A percentile compares a stretch with the other conserved stretches of the same genome.
Evolutionary conservation across 2,113 vertebrate genomes (phyloP).

Genomic region (Tinamus guttatus): DNA sequence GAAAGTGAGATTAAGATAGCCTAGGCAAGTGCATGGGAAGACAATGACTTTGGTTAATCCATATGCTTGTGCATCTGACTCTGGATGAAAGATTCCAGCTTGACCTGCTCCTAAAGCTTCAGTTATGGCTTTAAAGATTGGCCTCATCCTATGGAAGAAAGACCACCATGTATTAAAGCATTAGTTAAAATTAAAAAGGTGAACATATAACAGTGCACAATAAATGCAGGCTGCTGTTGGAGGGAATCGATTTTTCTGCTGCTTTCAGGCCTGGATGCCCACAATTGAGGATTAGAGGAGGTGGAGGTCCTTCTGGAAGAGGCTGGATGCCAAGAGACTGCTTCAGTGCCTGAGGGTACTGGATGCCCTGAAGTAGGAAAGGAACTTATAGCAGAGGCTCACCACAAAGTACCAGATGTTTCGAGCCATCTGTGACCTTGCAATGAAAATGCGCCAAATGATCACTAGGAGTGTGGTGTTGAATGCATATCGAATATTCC

Average conservation of each 20-base stretch:
- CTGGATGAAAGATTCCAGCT: background rate
- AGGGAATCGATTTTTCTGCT: constrained; percentile 45
- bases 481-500: constrained; percentile 92
- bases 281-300: constrained; percentile 36
- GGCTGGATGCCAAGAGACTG: background rate
- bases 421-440: constrained; percentile 93
- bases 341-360: constrained; percentile 89
- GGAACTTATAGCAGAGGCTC: constrained; percentile 95
- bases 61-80: background rate
- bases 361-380: constrained; percentile 94
- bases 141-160: constrained; percentile 29
- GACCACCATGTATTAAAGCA: constrained; percentile 44
- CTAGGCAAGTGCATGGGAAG: constrained; percentile 24
- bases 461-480: constrained; percentile 91
- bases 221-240: constrained; percentile 41
- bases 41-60: constrained; percentile 42
- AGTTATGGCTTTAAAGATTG: constrained; percentile 69
- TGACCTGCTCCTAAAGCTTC: constrained; percentile 54
- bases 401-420: constrained; percentile 98
- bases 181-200: constrained; percentile 39
- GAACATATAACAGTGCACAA: constrained; percentile 28
- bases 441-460: constrained; percentile 94
- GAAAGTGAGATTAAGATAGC: background rate
- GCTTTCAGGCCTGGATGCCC: constrained; percentile 44
- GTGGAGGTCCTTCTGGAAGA: constrained; percentile 53